These are phyloP conservation scores for Liodrosophila aerea DNA, from an alignment of 2,888 invertebrate genomes.

Conservation along the genomic window DNA sequence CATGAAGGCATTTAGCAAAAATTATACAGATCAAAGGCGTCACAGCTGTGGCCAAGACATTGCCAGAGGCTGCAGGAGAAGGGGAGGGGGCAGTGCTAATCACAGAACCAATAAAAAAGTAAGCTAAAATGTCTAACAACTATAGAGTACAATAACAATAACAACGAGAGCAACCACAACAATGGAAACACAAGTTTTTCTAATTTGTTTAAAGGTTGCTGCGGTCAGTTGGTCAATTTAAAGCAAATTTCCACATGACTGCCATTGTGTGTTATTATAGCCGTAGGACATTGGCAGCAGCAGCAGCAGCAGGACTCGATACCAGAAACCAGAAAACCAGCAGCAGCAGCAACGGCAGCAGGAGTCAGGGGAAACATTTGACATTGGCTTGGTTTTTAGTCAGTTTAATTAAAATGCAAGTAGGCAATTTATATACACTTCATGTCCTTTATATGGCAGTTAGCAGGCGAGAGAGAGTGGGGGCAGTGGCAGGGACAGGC, in stretches of 20 bases:
- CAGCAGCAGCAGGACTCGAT: slow-evolving; percentile 5
- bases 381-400: slow-evolving; percentile 70
- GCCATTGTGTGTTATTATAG: slow-evolving; percentile 58
- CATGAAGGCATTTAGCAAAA: slow-evolving; percentile 58
- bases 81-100: slow-evolving; percentile 50
- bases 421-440: slow-evolving; percentile 77
- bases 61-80: no score
- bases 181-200: slow-evolving; percentile 49
- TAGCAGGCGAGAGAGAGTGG: slow-evolving; percentile 5
- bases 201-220: slow-evolving; percentile 68
- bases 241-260: slow-evolving; percentile 71
- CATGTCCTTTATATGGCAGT: slow-evolving; percentile 55
- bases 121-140: slow-evolving; percentile 24
- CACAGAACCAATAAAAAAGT: slow-evolving; percentile 46
- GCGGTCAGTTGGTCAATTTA: slow-evolving; percentile 74
- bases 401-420: slow-evolving; percentile 76
- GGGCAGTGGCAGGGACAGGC: not conserved
- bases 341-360: slow-evolving; percentile 5
- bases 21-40: slow-evolving; percentile 67
- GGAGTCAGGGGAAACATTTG: slow-evolving; percentile 40
- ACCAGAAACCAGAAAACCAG: slow-evolving; percentile 3
- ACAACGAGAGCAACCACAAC: slow-evolving; percentile 33
- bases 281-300: slow-evolving; percentile 36
- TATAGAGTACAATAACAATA: not conserved
- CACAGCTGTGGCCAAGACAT: slow-evolving; percentile 21